Base-by-base conservation (phyloP, 2,888 invertebrate genomes). In the Protophormia terraenovae region DNA sequence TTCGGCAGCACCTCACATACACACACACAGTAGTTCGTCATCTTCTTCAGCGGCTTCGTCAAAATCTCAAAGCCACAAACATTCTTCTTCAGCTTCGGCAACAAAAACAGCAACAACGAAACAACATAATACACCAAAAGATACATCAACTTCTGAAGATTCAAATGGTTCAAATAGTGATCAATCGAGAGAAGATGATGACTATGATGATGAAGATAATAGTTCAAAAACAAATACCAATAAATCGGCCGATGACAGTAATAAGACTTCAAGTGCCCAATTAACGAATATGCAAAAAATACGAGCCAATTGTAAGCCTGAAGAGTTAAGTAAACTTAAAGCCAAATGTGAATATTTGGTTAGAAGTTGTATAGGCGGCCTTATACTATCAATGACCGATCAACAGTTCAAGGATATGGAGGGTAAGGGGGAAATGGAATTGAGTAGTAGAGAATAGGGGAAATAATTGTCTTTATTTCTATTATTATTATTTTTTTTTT, bases 321-420 rank as follows among this genome's bases (percentile, higher is more conserved):
- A 96, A 84, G 95, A 96, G 87, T 93, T 97, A 82, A 96, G 96
- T 89, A 95, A 95, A 88, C 93, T 97, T 78, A 97, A 94, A 93
- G 92, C 94, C 66, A 95, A 95, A 87, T 96, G 96, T 91, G 96
- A 96, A 91, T 93, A 95, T 87, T 94, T 97, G 81, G 95, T 97
- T 14, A 94, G 97, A 88, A 96, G 96, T 89, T 97, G 97, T 92
- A 97, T 97, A 89, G 96, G 96, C 41, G 96, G 97, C 73, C 93
- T 97, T 84, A 93, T 97, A 77, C 94, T 97, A 75, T 96, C 97
- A 91, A 94, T 97, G 86, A 96, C 96, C 14, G 94, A 96, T 87
- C 96, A 97, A 91, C 96, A 97, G 91, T 97, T 97, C 92, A 96
- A 95, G 89, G 97, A 97, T 93, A 95, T 97, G 90, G 97, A 97